Evolutionary conservation across 64 coral and sea anemone species (phyloP).

Genomic region (Acropora tenuis): DNA sequence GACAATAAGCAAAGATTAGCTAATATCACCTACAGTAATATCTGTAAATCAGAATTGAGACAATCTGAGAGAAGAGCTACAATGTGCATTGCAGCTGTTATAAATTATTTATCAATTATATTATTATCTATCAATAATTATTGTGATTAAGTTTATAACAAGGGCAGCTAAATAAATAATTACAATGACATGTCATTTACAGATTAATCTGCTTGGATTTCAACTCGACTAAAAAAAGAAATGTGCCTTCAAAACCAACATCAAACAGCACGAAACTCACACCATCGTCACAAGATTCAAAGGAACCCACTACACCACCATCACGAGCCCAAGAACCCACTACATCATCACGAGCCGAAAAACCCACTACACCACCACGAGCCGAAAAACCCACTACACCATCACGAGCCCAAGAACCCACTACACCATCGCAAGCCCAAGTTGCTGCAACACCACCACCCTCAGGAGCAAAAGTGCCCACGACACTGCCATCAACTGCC

Average conservation of each 20-base stretch:
- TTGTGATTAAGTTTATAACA: conserved; percentile 77
- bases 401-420: conserved; percentile 62
- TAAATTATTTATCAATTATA: no score
- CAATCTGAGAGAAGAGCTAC: no score
- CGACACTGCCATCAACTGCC: conserved; percentile 81
- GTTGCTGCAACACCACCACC: conserved; percentile 77
- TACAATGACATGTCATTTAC: conserved; percentile 84
- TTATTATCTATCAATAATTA: not conserved
- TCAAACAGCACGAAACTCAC: conserved; percentile 59
- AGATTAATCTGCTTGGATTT: conserved; percentile 88
- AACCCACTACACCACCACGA: no score
- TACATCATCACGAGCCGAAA: conserved; percentile 61
- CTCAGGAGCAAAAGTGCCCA: conserved; percentile 73
- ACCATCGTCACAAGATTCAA: conserved; percentile 28
- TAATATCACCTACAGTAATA: conserved; percentile 25
- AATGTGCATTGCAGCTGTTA: no score
- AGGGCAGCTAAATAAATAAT: conserved; percentile 83
- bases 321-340: conserved; percentile 61
- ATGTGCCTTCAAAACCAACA: conserved; percentile 81
- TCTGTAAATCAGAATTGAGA: no score
- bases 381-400: not conserved
- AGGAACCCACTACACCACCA: conserved; percentile 56
- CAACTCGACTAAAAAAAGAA: conserved; percentile 78
- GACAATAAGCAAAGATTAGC: conserved; percentile 76
- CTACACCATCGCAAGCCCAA: conserved; percentile 80